phyloP scores from a whole-genome alignment of 1,140 invertebrate genomes.

The Idris sp. region DNA sequence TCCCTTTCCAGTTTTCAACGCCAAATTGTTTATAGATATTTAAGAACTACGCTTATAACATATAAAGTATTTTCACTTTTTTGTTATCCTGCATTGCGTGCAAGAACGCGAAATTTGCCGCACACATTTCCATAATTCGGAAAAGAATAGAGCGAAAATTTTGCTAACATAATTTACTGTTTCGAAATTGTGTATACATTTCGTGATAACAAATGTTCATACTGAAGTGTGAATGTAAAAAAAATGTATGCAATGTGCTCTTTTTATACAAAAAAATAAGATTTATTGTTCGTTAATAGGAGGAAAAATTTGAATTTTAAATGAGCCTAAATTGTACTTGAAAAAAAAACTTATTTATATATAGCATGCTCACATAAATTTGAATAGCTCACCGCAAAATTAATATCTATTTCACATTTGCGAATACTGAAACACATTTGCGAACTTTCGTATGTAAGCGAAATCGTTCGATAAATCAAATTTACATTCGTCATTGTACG shows the following conservation, averaged over 20 bases:
- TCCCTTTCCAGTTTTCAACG: slow-evolving; percentile 43
- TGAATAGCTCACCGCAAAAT: slow-evolving; percentile 13
- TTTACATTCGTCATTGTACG: slow-evolving; percentile 72
- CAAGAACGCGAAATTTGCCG: slow-evolving; percentile 47
- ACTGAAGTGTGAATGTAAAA: not conserved
- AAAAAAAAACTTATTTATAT: too few relatives aligned
- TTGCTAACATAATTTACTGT: slow-evolving; percentile 14
- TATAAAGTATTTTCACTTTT: slow-evolving; percentile 21
- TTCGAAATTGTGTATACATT: slow-evolving; percentile 18
- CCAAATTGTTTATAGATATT: slow-evolving; percentile 50
- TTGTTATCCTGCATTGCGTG: slow-evolving; percentile 18
- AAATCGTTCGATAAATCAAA: slow-evolving; percentile 76
- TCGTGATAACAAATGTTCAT: slow-evolving; percentile 2
- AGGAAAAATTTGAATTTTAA: too few relatives aligned
- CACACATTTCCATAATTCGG: slow-evolving; percentile 58
- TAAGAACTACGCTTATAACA: slow-evolving; percentile 32
- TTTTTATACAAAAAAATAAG: too few relatives aligned
- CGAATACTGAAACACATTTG: slow-evolving; percentile 13
- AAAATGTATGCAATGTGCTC: too few relatives aligned
- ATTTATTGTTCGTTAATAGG: too few relatives aligned
- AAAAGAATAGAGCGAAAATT: slow-evolving; percentile 20
- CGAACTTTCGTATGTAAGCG: slow-evolving; percentile 15
- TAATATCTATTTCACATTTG: slow-evolving; percentile 26
- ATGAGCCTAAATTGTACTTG: too few relatives aligned
- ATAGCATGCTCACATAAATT: too few relatives aligned